Conservation (phyloP, 2,113 vertebrate species). For the Macaca nemestrina region DNA sequence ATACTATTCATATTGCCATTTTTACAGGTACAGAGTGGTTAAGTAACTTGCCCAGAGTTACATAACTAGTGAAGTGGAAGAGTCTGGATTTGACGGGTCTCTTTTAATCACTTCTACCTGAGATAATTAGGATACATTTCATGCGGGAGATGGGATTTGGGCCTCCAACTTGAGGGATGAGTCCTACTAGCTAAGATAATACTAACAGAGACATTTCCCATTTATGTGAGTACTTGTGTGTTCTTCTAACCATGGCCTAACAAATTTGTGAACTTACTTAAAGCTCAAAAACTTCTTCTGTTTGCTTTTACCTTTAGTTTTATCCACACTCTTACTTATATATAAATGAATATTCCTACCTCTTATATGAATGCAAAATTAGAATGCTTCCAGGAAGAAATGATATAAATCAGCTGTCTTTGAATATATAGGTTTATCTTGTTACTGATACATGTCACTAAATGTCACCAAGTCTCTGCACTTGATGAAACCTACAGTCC, state of each 20-base stretch:
- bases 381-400: conserved; percentile 38
- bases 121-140: not conserved
- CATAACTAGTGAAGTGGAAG: not conserved
- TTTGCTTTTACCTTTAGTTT: conserved; percentile 35
- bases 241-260: not conserved
- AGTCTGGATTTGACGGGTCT: conserved; percentile 1
- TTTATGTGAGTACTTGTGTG: not conserved
- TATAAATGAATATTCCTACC: not conserved
- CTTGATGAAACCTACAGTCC: not conserved
- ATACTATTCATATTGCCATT: not conserved
- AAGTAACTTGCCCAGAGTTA: not conserved
- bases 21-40: not conserved
- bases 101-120: not conserved
- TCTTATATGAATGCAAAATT: not conserved
- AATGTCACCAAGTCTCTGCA: not conserved
- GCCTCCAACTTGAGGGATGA: not conserved
- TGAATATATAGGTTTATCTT: not conserved
- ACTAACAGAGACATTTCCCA: not conserved
- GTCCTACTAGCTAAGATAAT: not conserved
- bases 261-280: not conserved
- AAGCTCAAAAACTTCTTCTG: not conserved
- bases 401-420: not conserved
- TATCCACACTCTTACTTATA: not conserved
- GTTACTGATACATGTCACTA: not conserved
- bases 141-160: not conserved